Percentiles rank a stretch among this genome's conserved stretches.
Evolutionary conservation across 2,113 vertebrate species (phyloP).

Genomic region (Fregata magnificens): DNA sequence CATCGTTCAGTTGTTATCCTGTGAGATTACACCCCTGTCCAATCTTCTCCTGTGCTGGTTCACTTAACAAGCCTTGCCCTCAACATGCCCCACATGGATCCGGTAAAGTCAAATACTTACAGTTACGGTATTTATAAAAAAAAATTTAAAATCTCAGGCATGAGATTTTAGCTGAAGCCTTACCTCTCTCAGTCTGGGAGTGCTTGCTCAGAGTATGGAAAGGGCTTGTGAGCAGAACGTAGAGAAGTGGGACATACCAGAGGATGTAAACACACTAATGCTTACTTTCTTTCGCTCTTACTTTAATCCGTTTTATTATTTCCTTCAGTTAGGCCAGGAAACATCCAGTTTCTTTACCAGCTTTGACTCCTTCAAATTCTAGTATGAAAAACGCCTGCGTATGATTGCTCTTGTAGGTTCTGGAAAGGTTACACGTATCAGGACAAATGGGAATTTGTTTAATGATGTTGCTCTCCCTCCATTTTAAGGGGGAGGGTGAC

Average conservation of each 20-base stretch:
- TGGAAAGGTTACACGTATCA: background rate
- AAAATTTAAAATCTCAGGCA: background rate
- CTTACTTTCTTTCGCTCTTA: background rate
- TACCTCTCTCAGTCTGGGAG: constrained; percentile 4
- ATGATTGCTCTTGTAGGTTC: background rate
- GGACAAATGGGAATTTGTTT: background rate
- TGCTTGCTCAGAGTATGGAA: constrained; percentile 12
- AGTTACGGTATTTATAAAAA: background rate
- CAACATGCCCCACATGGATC: background rate
- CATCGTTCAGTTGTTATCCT: constrained; percentile 34
- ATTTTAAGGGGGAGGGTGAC: background rate
- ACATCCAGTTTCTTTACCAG: constrained; percentile 21
- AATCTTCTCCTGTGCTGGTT: background rate
- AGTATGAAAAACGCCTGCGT: background rate
- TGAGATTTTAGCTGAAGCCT: constrained; percentile 50
- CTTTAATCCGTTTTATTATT: background rate
- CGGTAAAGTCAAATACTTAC: background rate
- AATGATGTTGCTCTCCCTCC: background rate
- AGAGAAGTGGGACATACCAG: background rate
- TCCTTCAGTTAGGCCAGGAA: constrained; percentile 33
- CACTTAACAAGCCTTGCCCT: background rate
- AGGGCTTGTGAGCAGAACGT: background rate
- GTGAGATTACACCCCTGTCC: background rate
- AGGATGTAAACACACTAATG: constrained; percentile 10
- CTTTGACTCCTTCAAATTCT: background rate